These are phyloP conservation scores for Lycocorax pyrrhopterus DNA, from an alignment of 2,113 vertebrate species.

Conservation along the genomic window DNA sequence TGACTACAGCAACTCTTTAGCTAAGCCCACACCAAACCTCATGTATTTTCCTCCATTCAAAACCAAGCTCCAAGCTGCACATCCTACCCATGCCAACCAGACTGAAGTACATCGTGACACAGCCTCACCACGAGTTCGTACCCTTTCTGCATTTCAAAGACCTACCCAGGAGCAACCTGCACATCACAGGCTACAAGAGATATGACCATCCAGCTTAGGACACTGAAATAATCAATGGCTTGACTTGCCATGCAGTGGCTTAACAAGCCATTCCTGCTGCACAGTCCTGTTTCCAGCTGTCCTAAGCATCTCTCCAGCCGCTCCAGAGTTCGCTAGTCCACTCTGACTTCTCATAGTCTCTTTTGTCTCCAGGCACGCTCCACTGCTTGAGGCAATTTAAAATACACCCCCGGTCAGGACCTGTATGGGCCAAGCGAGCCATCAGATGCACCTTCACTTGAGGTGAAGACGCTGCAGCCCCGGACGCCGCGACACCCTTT, in stretches of 20 bases:
- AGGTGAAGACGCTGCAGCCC: not conserved
- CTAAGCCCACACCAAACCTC: not conserved
- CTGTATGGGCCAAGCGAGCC: rapidly evolving
- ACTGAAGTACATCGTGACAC: rapidly evolving
- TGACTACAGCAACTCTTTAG: not conserved
- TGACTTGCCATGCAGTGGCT: not conserved
- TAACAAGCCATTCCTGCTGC: not conserved
- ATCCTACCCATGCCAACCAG: not conserved
- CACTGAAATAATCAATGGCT: rapidly evolving
- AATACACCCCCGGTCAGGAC: not conserved
- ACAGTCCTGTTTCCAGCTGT: not conserved
- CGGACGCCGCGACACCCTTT: not conserved
- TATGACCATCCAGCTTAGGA: not conserved
- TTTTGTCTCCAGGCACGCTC: not conserved
- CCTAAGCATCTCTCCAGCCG: not conserved
- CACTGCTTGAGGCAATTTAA: not conserved
- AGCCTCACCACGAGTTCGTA: not conserved
- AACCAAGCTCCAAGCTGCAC: not conserved
- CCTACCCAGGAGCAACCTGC: not conserved
- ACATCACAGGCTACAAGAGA: not conserved
- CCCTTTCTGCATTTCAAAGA: not conserved
- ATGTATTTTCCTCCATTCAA: not conserved
- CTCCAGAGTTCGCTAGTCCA: not conserved
- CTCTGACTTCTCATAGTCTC: not conserved
- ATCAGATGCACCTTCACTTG: not conserved